These are phyloP conservation scores for Pithys albifrons DNA, from an alignment of 2,113 vertebrate species.

Conservation along the genomic window DNA sequence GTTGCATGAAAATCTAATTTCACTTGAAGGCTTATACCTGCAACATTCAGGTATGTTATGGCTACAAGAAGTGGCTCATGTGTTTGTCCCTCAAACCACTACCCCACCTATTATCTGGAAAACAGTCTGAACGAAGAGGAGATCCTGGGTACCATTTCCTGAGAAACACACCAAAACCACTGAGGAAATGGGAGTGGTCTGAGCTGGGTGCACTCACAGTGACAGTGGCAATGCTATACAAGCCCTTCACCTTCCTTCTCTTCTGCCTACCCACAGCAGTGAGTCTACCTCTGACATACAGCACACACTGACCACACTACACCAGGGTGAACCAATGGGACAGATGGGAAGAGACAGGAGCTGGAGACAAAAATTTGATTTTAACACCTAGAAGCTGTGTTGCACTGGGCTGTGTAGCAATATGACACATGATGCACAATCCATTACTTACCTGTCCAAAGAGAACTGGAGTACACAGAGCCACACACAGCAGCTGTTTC, in stretches of 20 bases:
- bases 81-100: not conserved
- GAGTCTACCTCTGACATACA: not conserved
- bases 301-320: too few species aligned
- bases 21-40: not conserved
- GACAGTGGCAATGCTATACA: not conserved
- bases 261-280: not conserved
- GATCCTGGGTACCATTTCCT: not conserved
- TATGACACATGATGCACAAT: not conserved
- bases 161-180: not conserved
- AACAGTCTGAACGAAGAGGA: fast-evolving
- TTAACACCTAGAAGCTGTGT: not conserved
- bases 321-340: not conserved
- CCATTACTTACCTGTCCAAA: not conserved
- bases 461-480: not conserved
- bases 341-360: not conserved
- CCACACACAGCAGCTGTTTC: fast-evolving
- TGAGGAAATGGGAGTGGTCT: not conserved
- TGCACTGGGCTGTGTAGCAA: not conserved
- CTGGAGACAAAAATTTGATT: not conserved
- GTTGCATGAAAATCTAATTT: not conserved
- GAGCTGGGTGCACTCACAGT: not conserved
- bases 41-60: not conserved
- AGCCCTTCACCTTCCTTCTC: not conserved
- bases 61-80: not conserved
- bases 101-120: not conserved